Conservation (phyloP, 1,140 invertebrate species). For the Bombyx mandarina region DNA sequence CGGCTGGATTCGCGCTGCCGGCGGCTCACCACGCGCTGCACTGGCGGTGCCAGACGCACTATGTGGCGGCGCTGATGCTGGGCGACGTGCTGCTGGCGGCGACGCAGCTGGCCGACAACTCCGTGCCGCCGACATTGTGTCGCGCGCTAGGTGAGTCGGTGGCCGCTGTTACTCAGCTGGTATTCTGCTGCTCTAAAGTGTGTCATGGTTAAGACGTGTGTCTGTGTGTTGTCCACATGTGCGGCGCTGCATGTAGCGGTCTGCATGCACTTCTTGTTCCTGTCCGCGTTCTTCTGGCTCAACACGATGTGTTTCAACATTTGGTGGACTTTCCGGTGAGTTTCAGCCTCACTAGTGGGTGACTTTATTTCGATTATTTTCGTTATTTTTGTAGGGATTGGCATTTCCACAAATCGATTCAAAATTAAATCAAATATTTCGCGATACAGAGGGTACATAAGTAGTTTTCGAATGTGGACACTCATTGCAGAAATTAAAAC, state of each 20-base stretch:
- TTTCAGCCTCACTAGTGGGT: slow-evolving; percentile 12
- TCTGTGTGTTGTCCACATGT: slow-evolving; percentile 32
- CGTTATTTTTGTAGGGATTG: neutral
- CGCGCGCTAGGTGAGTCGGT: slow-evolving; percentile 75
- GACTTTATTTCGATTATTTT: neutral
- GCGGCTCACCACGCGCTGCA: slow-evolving; percentile 86
- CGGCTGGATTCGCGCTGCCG: slow-evolving; percentile 81
- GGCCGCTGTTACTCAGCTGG: neutral
- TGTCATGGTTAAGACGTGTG: neutral
- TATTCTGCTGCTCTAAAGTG: neutral
- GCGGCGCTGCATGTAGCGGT: slow-evolving; percentile 76
- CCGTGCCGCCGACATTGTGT: slow-evolving; percentile 73
- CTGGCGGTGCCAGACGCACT: slow-evolving; percentile 87
- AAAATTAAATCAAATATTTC: too few relatives aligned
- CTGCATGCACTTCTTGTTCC: slow-evolving; percentile 92
- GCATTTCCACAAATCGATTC: neutral
- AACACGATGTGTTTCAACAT: slow-evolving; percentile 97
- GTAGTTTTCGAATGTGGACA: too few relatives aligned
- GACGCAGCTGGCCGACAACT: slow-evolving; percentile 76
- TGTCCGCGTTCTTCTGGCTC: slow-evolving; percentile 96
- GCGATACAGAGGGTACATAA: neutral
- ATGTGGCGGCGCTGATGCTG: slow-evolving; percentile 83
- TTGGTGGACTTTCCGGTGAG: slow-evolving; percentile 91
- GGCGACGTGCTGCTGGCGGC: slow-evolving; percentile 83
- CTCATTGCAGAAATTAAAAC: too few relatives aligned